Percentiles rank a stretch among this genome's conserved stretches.
phyloP scores from a whole-genome alignment of 2,888 invertebrate species.

The Venusia cambrica region DNA sequence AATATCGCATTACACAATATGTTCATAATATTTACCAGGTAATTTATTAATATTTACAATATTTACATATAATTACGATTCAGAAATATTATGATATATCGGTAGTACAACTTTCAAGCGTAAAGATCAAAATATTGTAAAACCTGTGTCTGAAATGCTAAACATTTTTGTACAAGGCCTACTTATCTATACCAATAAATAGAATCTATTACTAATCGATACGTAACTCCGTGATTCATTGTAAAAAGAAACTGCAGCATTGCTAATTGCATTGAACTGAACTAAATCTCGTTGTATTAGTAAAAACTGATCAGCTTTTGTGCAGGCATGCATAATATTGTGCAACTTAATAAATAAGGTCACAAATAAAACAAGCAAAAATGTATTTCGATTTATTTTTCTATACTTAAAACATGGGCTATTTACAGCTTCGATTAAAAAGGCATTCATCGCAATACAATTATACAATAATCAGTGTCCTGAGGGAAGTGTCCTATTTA shows the following conservation, averaged over 20 bases:
- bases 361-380: conserved; percentile 62
- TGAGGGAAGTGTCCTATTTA: conserved; percentile 28
- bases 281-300: conserved; percentile 19
- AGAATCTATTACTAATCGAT: background rate
- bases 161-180: background rate
- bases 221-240: conserved; percentile 9
- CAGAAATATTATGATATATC: too few species aligned
- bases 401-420: conserved; percentile 60
- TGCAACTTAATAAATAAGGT: conserved; percentile 33
- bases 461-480: conserved; percentile 15
- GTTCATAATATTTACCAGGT: too few species aligned
- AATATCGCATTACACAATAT: too few species aligned
- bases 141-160: too few species aligned
- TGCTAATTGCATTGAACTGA: conserved; percentile 2
- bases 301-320: conserved; percentile 25
- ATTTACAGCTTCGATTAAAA: conserved; percentile 56
- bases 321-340: conserved; percentile 41
- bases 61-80: too few species aligned
- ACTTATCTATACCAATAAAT: background rate
- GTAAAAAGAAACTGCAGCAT: conserved; percentile 4
- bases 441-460: conserved; percentile 27
- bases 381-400: conserved; percentile 62
- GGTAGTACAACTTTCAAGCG: too few species aligned
- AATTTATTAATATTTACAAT: too few species aligned
- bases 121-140: too few species aligned